Evolutionary conservation across 1,140 invertebrate species (phyloP).

Genomic region (Nixonia krombeini): DNA sequence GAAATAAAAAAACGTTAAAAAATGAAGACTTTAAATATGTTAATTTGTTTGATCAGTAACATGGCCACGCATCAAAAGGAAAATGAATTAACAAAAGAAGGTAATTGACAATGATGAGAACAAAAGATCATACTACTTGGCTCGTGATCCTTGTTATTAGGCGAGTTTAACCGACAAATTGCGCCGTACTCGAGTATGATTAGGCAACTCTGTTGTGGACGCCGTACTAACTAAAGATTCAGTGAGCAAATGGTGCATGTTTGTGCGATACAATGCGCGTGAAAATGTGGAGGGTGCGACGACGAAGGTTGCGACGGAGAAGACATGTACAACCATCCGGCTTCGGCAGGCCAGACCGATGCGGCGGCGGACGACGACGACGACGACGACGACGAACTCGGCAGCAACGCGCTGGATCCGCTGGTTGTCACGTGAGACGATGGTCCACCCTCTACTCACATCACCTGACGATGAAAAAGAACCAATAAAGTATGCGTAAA

Average conservation of each 20-base stretch:
- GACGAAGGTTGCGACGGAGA: conserved; percentile 55
- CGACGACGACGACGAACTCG: conserved; percentile 11
- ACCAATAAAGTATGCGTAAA: background rate
- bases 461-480: conserved; percentile 70
- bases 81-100: too few relatives aligned
- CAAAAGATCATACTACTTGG: too few relatives aligned
- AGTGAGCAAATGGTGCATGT: conserved; percentile 73
- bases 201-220: background rate
- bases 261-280: conserved; percentile 67
- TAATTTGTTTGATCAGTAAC: too few relatives aligned
- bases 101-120: too few relatives aligned
- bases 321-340: conserved; percentile 57
- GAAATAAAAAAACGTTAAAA: too few relatives aligned
- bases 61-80: too few relatives aligned
- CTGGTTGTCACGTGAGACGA: conserved; percentile 59
- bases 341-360: conserved; percentile 45
- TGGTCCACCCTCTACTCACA: conserved; percentile 73
- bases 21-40: too few relatives aligned
- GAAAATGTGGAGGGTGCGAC: conserved; percentile 56
- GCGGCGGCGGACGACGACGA: conserved; percentile 46
- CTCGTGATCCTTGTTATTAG: too few relatives aligned
- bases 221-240: conserved; percentile 63
- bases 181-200: too few relatives aligned
- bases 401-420: conserved; percentile 49
- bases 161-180: too few relatives aligned